A percentile compares a stretch with the other conserved stretches of the same genome.
Conservation (phyloP, 2,888 invertebrate genomes). For the Parnassius apollo region DNA sequence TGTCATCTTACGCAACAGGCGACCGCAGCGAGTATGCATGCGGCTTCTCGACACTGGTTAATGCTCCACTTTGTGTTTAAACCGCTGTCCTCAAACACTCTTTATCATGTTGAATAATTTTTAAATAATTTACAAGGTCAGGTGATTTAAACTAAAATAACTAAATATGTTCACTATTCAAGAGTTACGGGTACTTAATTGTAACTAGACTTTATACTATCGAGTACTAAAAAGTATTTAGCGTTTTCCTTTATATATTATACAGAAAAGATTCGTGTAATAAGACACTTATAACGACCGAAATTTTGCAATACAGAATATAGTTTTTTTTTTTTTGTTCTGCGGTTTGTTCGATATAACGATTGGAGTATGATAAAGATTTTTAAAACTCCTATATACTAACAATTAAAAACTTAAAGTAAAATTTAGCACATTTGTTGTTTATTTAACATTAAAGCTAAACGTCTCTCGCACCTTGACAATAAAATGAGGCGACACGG, state of each 20-base stretch:
- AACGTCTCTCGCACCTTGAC: constrained; percentile 35
- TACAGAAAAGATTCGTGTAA: no score
- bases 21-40: constrained; percentile 59
- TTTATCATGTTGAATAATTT: not conserved
- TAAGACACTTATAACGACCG: no score
- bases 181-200: no score
- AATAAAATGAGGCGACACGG: constrained; percentile 39
- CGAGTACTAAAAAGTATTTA: no score
- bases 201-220: no score
- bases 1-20: constrained; percentile 79
- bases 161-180: not conserved
- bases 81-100: constrained; percentile 42
- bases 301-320: no score
- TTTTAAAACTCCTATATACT: not conserved
- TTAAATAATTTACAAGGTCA: not conserved
- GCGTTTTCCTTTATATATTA: no score
- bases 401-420: constrained; percentile 10
- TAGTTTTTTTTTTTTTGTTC: no score
- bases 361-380: no score
- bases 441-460: constrained; percentile 23
- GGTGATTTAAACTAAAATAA: not conserved
- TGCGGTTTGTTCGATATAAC: no score
- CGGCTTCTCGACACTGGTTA: constrained; percentile 53
- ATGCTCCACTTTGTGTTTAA: constrained; percentile 55
- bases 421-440: constrained; percentile 8